Base-by-base conservation (phyloP, 2,888 invertebrate genomes). In the Napeogenes inachia region DNA sequence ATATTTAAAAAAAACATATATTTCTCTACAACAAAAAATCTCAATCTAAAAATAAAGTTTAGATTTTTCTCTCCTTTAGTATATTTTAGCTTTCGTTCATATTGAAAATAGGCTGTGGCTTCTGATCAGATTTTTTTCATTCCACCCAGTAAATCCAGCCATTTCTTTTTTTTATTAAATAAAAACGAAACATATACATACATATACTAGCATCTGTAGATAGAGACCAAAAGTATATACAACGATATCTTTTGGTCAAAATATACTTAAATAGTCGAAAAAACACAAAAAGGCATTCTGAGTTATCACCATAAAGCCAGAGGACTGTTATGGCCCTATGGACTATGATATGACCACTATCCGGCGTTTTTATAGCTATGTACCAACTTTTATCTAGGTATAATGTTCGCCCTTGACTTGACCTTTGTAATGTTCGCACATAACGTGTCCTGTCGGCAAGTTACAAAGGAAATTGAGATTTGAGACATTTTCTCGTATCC, bases 381-480 rank as follows among this genome's bases (percentile, higher is more conserved):
- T 63, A 68, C 57, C 56, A 64, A 64, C 64, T 64, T 68, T 68
- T 66, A 66, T 66, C 64, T 66, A 46, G 60, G 64, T 57, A 60
- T 64, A 65, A 65, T 61, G 63, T 62, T 64, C 61, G 68, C 57
- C 64, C 73, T 72, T 71, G 71, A 64, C 64, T n/a, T 73, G 73
- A 72, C 73, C 73, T 73, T 71, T 67, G 59, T 67, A 64, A 65
- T 68, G 67, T 68, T 64, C 66, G 62, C 62, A 62, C 65, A 66
- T 68, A 62, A 66, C 62, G 64, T 66, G 71, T 66, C 65, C 69
- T 68, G 64, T 62, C 64, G 63, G 62, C 59, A 62, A 58, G 57
- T 63, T 65, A 72, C 70, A 69, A 70, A 71, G 70, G 68, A 71
- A 71, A 70, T 70, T 67, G 68, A 64, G 64, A 59, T 61, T 64